Percentiles rank a stretch among this genome's conserved stretches.
Conservation (phyloP, 2,113 vertebrate species). For the Tympanuchus pallidicinctus region DNA sequence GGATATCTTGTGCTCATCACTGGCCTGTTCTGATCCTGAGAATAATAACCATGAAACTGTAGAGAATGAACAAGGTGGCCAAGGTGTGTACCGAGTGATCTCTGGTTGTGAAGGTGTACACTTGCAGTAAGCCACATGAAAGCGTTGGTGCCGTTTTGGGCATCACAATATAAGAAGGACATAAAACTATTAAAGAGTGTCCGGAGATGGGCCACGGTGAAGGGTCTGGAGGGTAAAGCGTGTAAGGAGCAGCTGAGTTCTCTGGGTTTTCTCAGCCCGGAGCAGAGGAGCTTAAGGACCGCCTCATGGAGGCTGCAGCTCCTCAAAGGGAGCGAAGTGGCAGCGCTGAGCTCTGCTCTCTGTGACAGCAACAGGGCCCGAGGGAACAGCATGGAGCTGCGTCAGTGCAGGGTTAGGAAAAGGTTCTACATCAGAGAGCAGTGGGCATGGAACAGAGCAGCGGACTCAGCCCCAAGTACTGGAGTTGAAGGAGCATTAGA, state of each 20-base stretch:
- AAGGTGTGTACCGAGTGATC: neutral
- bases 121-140: neutral
- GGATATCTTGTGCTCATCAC: neutral
- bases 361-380: neutral
- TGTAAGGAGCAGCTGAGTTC: neutral
- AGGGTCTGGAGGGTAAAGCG: neutral
- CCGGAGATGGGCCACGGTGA: neutral
- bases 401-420: neutral
- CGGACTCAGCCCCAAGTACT: neutral
- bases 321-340: neutral
- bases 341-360: neutral
- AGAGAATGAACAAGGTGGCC: neutral
- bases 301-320: neutral
- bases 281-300: neutral
- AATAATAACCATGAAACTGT: neutral
- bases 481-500: neutral
- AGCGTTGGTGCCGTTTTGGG: neutral
- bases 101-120: accelerated
- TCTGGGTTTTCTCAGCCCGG: neutral
- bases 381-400: neutral
- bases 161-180: too few species aligned
- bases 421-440: neutral
- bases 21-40: neutral
- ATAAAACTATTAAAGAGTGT: too few species aligned
- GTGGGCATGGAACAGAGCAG: neutral